Conservation (phyloP, 2,888 invertebrate genomes). For the Dynastes maya region DNA sequence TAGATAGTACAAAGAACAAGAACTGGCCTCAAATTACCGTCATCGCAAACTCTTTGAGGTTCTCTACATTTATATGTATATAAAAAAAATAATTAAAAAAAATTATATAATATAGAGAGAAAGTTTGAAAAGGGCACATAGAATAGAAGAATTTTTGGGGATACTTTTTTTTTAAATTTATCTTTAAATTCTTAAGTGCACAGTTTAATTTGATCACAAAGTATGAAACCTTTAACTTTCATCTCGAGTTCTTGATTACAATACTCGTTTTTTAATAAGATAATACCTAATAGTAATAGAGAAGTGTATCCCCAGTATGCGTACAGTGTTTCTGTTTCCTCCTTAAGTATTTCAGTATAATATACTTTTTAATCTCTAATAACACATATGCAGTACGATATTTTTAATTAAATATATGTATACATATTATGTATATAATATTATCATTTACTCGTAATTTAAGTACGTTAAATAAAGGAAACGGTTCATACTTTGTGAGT, state of each 20-base stretch:
- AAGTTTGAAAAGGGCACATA: conserved; percentile 36
- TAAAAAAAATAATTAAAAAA: conserved; percentile 48
- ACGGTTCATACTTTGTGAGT: conserved; percentile 68
- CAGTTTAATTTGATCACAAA: conserved; percentile 65
- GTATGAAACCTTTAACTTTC: conserved; percentile 65
- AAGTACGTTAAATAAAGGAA: conserved; percentile 31
- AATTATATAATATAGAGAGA: conserved; percentile 50
- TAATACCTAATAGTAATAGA: background rate
- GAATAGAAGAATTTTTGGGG: conserved; percentile 53
- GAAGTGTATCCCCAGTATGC: no score
- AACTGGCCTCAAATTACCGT: conserved; percentile 53
- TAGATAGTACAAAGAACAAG: conserved; percentile 20
- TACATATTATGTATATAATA: conserved; percentile 62
- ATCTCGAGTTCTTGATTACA: conserved; percentile 53
- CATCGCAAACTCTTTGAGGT: conserved; percentile 11
- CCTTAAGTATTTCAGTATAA: conserved; percentile 31
- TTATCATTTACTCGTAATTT: background rate
- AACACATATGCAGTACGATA: conserved; percentile 32
- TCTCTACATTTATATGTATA: conserved; percentile 4
- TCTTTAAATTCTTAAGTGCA: conserved; percentile 63
- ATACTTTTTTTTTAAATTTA: conserved; percentile 53
- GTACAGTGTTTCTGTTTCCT: background rate
- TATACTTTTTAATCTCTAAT: conserved; percentile 26
- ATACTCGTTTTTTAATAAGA: conserved; percentile 52
- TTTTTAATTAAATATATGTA: conserved; percentile 50